Base-by-base conservation (phyloP, 2,797 vertebrate species). In the Coregonus sp. region DNA sequence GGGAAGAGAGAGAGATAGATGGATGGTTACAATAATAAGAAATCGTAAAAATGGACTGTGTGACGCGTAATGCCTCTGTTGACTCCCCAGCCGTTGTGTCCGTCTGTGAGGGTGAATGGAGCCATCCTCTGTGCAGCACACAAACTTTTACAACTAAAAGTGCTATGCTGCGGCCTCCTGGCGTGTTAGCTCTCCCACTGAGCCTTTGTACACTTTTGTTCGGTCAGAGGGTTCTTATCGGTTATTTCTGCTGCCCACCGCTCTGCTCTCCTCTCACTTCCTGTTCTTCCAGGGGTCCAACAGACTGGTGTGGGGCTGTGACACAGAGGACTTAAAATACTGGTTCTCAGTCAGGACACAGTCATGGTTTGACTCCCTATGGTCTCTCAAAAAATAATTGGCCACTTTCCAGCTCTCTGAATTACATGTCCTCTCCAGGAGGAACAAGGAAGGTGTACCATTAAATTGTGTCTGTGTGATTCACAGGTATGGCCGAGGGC, bases 11-110 rank as follows among this genome's bases (percentile, higher is more conserved):
- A 75, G 85, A 88, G 2, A 47, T 9, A 47, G 9, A 47, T 80
- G 81, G 83, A 89, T 85, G 70, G 63, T 73, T 86, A 89, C 86
- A 89, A 89, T 85, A 80, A 75, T 75, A 47, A 11, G 4, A 11
- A 47, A 47, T 47, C 9, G 9, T 47, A 47, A 47, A 47, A 47
- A 89, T 81, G 77, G 74, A 81, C 71, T 71, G 61, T n/a, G 4
- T 47, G 82, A 86, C 66, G 25, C 56, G 54, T 33, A 70, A 75
- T 73, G 9, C 40, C 54, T 74, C 40, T 12, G 37, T 40, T 40
- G 52, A 72, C 67, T 61, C 18, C 75, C 72, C 74, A 78, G 75
- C 77, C 52, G 75, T 3, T 7, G 56, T 61, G 50, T 72, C 51
- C 54, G 69, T 67, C 33, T 76, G 1, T 73, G 54, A 11, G 40